Conservation (phyloP, 2,888 invertebrate species). For the Drosophila meridiana region DNA sequence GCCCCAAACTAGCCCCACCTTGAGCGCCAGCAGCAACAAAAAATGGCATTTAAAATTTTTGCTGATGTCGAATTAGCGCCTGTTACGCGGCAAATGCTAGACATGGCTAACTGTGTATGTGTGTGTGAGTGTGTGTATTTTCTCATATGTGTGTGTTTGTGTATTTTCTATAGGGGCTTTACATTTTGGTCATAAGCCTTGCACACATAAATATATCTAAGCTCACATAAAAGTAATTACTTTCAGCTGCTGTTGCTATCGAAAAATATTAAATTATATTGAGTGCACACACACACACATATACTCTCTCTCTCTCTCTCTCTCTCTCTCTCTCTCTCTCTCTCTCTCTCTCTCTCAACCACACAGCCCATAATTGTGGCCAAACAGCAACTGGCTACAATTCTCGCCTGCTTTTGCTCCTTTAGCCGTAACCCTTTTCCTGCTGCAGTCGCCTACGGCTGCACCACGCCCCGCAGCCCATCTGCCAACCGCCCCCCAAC, state of each 20-base stretch:
- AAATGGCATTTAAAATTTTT: constrained; percentile 63
- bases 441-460: constrained; percentile 5
- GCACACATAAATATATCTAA: constrained; percentile 76
- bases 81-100: constrained; percentile 3
- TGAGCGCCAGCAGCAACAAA: background rate
- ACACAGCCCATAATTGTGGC: constrained; percentile 56
- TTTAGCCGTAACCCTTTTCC: constrained; percentile 8
- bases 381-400: constrained; percentile 36
- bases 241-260: constrained; percentile 79
- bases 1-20: background rate
- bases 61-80: constrained; percentile 72
- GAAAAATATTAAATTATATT: constrained; percentile 80
- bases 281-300: constrained; percentile 63
- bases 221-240: constrained; percentile 78
- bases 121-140: background rate
- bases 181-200: constrained; percentile 48
- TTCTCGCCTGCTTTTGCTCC: constrained; percentile 6
- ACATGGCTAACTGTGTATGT: background rate
- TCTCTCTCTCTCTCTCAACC: constrained; percentile 31
- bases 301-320: constrained; percentile 16
- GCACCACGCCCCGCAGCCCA: background rate
- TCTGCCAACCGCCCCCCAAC: background rate
- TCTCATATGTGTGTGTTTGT: background rate
- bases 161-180: constrained; percentile 4
- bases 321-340: background rate